phyloP scores from a whole-genome alignment of 2,797 vertebrate genomes.

The Lepilemur ruficaudatus region DNA sequence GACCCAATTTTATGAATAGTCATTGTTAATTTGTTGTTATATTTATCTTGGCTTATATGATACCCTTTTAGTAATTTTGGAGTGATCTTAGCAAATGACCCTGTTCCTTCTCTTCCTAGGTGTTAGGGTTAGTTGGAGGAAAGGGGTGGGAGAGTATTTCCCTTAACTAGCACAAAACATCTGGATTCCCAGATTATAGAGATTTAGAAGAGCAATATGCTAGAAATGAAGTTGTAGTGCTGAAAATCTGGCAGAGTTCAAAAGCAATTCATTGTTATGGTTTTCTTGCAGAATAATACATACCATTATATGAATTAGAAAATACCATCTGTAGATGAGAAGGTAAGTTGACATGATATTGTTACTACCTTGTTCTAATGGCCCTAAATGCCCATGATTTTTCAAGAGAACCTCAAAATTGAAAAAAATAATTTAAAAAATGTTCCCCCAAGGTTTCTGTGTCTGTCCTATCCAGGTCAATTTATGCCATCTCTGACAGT shows the following conservation, averaged over 20 bases:
- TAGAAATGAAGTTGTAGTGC: conserved; percentile 19
- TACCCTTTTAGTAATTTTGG: conserved; percentile 64
- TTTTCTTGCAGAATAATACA: conserved; percentile 30
- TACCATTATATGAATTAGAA: background rate
- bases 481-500: background rate
- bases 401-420: conserved; percentile 33
- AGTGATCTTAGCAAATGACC: conserved; percentile 58
- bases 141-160: background rate
- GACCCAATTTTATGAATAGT: background rate
- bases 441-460: background rate
- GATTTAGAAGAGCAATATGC: conserved; percentile 51
- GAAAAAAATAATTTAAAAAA: background rate
- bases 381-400: background rate
- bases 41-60: background rate
- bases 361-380: background rate
- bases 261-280: conserved; percentile 8
- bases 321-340: background rate
- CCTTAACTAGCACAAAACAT: conserved; percentile 38
- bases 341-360: background rate
- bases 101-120: background rate
- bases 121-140: background rate
- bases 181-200: conserved; percentile 66
- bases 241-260: background rate
- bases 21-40: conserved; percentile 23
- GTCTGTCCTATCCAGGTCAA: background rate